Conservation (phyloP, 1,140 invertebrate genomes). For the Camponotus floridanus region DNA sequence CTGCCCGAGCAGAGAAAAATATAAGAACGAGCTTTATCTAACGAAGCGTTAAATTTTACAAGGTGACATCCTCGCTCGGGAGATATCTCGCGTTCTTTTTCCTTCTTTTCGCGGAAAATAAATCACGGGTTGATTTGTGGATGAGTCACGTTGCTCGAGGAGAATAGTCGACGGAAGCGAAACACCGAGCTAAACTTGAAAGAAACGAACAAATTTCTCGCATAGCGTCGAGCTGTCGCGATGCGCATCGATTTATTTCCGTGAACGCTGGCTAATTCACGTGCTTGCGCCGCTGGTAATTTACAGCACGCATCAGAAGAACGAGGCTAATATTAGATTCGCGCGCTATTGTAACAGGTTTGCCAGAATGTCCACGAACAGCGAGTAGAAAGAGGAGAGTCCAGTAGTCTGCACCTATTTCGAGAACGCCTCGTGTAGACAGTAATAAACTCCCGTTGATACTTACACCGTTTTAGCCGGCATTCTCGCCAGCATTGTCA, state of each 20-base stretch:
- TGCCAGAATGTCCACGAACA: slow-evolving; percentile 54
- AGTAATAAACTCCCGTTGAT: slow-evolving; percentile 70
- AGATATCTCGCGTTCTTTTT: slow-evolving; percentile 12
- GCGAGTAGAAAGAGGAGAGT: slow-evolving; percentile 52
- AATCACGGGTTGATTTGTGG: slow-evolving; percentile 46
- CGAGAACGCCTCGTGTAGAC: slow-evolving; percentile 52
- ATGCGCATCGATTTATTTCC: slow-evolving; percentile 59
- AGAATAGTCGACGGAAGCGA: not conserved
- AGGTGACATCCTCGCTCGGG: not conserved
- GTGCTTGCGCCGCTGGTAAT: slow-evolving; percentile 39
- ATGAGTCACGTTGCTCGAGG: not conserved
- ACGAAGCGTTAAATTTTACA: not conserved
- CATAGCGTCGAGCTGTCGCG: slow-evolving; percentile 50
- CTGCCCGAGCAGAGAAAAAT: not conserved
- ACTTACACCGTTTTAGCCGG: slow-evolving; percentile 52
- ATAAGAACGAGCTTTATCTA: not conserved
- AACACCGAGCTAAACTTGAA: not conserved
- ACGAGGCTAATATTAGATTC: slow-evolving; percentile 57
- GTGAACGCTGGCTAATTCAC: slow-evolving; percentile 48
- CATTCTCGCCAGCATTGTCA: slow-evolving; percentile 5
- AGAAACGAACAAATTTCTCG: slow-evolving; percentile 48
- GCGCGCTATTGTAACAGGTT: slow-evolving; percentile 60
- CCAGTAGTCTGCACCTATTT: slow-evolving; percentile 67
- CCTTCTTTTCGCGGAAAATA: slow-evolving; percentile 7
- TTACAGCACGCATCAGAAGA: slow-evolving; percentile 22